Percentiles rank a stretch among this genome's conserved stretches.
phyloP scores from a whole-genome alignment of 2,113 vertebrate species.

The Clinocottus analis region DNA sequence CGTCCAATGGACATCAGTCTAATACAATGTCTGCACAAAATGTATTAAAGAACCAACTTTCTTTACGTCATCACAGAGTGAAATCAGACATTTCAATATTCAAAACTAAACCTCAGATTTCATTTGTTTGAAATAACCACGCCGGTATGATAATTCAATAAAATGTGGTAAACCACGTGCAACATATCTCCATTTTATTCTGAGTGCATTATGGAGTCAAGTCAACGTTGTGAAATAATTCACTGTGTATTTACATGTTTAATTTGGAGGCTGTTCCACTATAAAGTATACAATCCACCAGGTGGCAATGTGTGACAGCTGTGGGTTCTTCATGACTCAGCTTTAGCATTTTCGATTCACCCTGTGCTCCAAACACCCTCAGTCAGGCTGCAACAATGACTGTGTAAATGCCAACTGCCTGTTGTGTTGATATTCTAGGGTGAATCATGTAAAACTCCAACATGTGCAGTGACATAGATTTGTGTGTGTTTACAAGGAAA shows the following conservation, averaged over 20 bases:
- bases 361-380: slow-evolving; percentile 29
- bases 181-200: neutral
- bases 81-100: neutral
- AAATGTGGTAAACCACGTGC: neutral
- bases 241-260: neutral
- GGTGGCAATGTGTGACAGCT: slow-evolving; percentile 65
- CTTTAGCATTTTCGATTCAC: slow-evolving; percentile 39
- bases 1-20: no score
- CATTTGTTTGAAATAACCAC: neutral
- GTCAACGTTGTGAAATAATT: neutral
- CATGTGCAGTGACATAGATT: slow-evolving; percentile 23
- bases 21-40: neutral
- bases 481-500: slow-evolving; percentile 37
- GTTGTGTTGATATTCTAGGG: slow-evolving; percentile 49
- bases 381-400: slow-evolving; percentile 34
- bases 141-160: no score
- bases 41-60: neutral
- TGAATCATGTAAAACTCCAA: slow-evolving; percentile 54
- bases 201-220: neutral
- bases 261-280: neutral
- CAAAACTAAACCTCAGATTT: neutral
- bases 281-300: slow-evolving; percentile 46
- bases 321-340: slow-evolving; percentile 61
- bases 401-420: slow-evolving; percentile 11
- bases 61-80: neutral